Base-by-base conservation (phyloP, 2,113 vertebrate species). In the Loxodonta africana region DNA sequence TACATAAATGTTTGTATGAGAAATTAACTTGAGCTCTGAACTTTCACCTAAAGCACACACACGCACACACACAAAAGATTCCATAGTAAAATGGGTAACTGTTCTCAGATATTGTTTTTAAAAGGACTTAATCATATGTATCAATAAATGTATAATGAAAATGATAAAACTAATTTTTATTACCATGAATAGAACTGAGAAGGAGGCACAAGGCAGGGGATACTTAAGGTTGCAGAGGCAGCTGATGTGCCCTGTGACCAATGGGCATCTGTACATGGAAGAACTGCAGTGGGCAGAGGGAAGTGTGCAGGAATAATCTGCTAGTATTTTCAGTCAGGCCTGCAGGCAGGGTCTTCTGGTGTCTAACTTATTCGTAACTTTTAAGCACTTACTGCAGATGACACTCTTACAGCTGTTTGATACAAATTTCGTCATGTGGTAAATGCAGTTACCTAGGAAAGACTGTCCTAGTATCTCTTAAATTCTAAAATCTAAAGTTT, bases 191-290 rank as follows among this genome's bases (percentile, higher is more conserved):
- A 63, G 53, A 20, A 6, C 57, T 65, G 44, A 80, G 51, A 88
- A 88, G 41, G n/a, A 95, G 11, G 18, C 10, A 67, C 3, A 33
- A 33, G 9, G 33, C 51, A 46, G 18, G 3, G 4, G 46, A 53
- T 57, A 48, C 1, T 1, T 0, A 71, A 44, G 51, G 12, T 0
- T 15, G 21, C 0, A 65, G 63, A 33, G 25, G 2, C 4, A 63
- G 12, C 46, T 18, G 60, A 28, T 4, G 21, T 37, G 18, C 17
- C 73, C 6, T 41, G 3, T 57, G 4, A 11, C 1, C 5, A 44
- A 41, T 11, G 14, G 28, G 26, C 8, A 37, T 44, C 2, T 33
- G 14, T 12, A 17, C 15, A 15, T 11, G 12, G 17, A 62, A 77
- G 37, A 57, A 60, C 30, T 77, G 0, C 0, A 57, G 15, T 33